phyloP scores from a whole-genome alignment of 2,113 vertebrate species.

The Thalassarche chlororhynchos region DNA sequence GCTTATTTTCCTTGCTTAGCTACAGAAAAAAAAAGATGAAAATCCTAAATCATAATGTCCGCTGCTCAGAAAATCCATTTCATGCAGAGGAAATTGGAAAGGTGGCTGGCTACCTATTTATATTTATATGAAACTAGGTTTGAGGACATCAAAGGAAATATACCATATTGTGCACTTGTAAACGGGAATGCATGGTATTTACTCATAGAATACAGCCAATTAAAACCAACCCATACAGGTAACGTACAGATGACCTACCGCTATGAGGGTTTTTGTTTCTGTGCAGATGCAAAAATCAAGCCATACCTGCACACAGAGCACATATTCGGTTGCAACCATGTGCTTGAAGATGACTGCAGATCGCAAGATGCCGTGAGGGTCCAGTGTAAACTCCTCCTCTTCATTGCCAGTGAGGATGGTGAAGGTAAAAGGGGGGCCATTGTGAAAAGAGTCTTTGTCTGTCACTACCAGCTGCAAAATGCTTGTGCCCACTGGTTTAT shows the following conservation, averaged over 20 bases:
- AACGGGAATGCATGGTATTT: constrained; percentile 5
- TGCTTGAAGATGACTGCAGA: constrained; percentile 90
- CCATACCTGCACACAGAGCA: constrained; percentile 89
- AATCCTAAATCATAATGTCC: background rate
- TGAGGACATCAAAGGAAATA: constrained; percentile 28
- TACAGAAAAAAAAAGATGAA: constrained; percentile 17
- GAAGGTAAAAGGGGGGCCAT: constrained; percentile 94
- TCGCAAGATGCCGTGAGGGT: constrained; percentile 85
- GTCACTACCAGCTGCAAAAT: constrained; percentile 92
- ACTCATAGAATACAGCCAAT: background rate
- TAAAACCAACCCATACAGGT: background rate
- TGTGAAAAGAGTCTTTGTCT: constrained; percentile 94
- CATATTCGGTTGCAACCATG: constrained; percentile 82
- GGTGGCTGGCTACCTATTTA: constrained; percentile 29
- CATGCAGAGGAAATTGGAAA: constrained; percentile 22
- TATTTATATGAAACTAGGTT: constrained; percentile 58
- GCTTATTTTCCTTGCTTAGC: constrained; percentile 30
- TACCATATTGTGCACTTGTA: background rate
- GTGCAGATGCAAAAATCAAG: background rate
- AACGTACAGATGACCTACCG: background rate
- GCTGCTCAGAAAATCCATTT: constrained; percentile 56
- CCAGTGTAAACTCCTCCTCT: constrained; percentile 87
- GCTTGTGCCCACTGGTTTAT: constrained; percentile 93
- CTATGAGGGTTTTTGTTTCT: background rate
- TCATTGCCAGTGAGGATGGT: constrained; percentile 91